These are phyloP conservation scores for Muscicapa striata DNA, from an alignment of 2,797 vertebrate species.

Conservation along the genomic window DNA sequence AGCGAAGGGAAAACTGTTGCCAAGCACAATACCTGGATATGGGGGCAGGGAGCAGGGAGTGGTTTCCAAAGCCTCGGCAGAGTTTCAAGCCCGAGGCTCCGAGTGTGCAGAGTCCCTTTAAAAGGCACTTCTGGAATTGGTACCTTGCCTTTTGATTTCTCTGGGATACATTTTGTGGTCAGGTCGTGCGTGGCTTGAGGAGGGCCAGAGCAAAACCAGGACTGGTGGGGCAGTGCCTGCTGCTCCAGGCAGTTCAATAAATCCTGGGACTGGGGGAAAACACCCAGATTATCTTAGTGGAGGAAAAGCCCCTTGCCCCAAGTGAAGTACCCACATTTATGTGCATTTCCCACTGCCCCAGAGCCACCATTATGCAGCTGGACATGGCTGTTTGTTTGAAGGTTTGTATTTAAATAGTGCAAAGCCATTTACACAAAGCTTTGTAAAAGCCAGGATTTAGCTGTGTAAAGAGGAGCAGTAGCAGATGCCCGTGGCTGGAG, in stretches of 20 bases:
- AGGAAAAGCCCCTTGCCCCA: not conserved
- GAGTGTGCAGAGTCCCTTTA: not conserved
- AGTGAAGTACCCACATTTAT: not conserved
- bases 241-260: not conserved
- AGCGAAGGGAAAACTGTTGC: conserved; percentile 15
- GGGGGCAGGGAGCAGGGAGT: conserved; percentile 12
- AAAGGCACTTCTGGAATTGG: not conserved
- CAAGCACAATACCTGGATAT: conserved; percentile 26
- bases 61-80: not conserved
- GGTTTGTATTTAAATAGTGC: conserved; percentile 53
- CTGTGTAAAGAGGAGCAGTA: conserved; percentile 10
- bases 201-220: not conserved
- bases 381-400: conserved; percentile 20
- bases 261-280: not conserved
- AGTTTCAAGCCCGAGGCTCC: not conserved
- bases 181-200: not conserved
- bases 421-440: conserved; percentile 70
- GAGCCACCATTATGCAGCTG: not conserved
- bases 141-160: not conserved
- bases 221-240: not conserved
- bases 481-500: conserved; percentile 18
- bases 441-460: conserved; percentile 53
- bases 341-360: not conserved
- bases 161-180: not conserved
- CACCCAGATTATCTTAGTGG: not conserved